Percentiles rank a stretch among this genome's conserved stretches.
phyloP scores from a whole-genome alignment of 2,797 vertebrate genomes.

The Pangasius sanitwongsei region DNA sequence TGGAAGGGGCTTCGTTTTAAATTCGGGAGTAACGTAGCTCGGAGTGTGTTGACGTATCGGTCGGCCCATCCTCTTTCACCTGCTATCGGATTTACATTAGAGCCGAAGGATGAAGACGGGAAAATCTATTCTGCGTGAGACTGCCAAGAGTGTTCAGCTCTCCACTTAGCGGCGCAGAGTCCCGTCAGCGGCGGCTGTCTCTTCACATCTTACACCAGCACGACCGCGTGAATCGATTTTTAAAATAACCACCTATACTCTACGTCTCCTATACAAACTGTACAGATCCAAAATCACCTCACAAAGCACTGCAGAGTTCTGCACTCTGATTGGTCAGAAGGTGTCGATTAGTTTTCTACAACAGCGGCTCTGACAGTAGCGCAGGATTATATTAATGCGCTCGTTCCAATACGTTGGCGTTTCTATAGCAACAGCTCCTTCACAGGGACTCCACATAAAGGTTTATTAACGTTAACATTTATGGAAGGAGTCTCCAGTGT shows the following conservation, averaged over 20 bases:
- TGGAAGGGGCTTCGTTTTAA: not conserved
- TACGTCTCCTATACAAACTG: not conserved
- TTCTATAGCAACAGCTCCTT: not conserved
- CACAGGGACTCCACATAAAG: not conserved
- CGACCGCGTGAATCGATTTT: not conserved
- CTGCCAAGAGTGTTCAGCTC: not conserved
- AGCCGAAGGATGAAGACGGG: not conserved
- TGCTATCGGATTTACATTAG: conserved; percentile 8
- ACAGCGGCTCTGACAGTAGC: too few relatives aligned
- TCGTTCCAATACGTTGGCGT: not conserved
- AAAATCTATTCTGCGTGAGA: conserved; percentile 3
- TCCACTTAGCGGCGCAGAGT: not conserved
- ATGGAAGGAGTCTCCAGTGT: not conserved
- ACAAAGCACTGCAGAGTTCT: not conserved
- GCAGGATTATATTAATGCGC: not conserved
- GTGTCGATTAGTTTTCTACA: not conserved
- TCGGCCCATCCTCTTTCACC: not conserved
- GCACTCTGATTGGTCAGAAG: not conserved
- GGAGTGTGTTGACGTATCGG: not conserved
- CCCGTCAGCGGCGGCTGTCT: not conserved
- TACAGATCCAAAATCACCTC: not conserved
- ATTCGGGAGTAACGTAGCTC: not conserved
- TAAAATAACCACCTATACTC: not conserved
- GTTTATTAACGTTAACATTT: not conserved
- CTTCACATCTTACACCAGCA: not conserved